Evolutionary conservation across 2,797 vertebrate species (phyloP).

Genomic region (Clarias pachynema): DNA sequence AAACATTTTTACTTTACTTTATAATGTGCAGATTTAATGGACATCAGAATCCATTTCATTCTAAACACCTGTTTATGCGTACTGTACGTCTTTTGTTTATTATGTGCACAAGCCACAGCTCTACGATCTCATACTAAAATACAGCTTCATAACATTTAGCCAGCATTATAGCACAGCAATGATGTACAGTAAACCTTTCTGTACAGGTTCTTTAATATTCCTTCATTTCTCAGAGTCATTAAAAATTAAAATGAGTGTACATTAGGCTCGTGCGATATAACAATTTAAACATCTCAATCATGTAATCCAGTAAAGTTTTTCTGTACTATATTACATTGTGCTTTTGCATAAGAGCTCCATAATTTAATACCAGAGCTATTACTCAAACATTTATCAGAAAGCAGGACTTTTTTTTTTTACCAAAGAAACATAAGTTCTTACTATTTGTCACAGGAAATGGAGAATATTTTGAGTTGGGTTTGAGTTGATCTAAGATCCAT

Average conservation of each 20-base stretch:
- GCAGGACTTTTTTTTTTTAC: no score
- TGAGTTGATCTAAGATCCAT: not conserved
- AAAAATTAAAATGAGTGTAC: not conserved
- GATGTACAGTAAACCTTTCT: not conserved
- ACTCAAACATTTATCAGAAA: not conserved
- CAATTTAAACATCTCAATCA: not conserved
- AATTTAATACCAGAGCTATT: not conserved
- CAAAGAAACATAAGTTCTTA: not conserved
- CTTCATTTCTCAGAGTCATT: not conserved
- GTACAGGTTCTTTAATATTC: not conserved
- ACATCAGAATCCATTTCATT: not conserved
- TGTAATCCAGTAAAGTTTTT: not conserved
- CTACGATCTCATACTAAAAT: not conserved
- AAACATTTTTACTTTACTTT: not conserved
- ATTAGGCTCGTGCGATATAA: not conserved
- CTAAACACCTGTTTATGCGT: not conserved
- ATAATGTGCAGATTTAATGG: not conserved
- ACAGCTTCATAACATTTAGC: not conserved
- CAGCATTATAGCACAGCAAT: not conserved
- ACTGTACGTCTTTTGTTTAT: not conserved
- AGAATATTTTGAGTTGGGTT: not conserved
- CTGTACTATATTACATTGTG: not conserved
- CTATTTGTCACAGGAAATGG: no score
- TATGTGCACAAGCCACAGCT: not conserved
- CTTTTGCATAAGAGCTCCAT: no score